Conservation (phyloP, 2,888 invertebrate genomes). For the Cryptophagus acutangulus region DNA sequence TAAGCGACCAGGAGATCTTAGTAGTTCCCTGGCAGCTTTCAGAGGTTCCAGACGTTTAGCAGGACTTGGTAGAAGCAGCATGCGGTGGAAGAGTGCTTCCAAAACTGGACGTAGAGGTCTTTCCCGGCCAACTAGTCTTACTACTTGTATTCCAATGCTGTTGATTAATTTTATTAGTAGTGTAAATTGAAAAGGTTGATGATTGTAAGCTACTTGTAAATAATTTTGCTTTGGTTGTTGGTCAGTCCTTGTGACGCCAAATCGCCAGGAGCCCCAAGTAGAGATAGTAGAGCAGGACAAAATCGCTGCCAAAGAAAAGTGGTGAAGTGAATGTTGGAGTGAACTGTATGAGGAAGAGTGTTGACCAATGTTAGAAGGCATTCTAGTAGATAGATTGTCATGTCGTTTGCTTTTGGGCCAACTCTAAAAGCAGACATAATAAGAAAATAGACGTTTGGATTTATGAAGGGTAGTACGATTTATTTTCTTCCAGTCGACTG, state of each 20-base stretch:
- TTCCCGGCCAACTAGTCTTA: constrained; percentile 82
- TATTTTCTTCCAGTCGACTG: constrained; percentile 77
- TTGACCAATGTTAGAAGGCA: constrained; percentile 81
- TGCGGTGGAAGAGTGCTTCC: constrained; percentile 89
- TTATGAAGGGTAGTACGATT: constrained; percentile 51
- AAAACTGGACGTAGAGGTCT: constrained; percentile 84
- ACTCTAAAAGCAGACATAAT: constrained; percentile 47
- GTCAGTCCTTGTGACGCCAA: constrained; percentile 73
- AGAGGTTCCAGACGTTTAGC: constrained; percentile 81
- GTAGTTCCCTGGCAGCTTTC: constrained; percentile 74
- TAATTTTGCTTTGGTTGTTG: constrained; percentile 81
- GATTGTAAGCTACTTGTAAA: constrained; percentile 63
- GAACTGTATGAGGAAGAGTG: constrained; percentile 76
- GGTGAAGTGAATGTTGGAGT: constrained; percentile 79
- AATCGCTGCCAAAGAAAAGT: constrained; percentile 90
- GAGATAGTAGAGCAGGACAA: constrained; percentile 82
- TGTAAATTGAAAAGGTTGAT: not conserved
- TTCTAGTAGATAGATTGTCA: constrained; percentile 75
- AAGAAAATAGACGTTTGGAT: constrained; percentile 5
- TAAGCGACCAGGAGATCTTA: constrained; percentile 73
- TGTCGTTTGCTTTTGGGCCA: constrained; percentile 59
- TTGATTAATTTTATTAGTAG: not conserved
- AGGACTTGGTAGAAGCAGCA: constrained; percentile 83
- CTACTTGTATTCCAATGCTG: constrained; percentile 84
- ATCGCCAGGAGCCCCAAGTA: constrained; percentile 81